Conservation (phyloP, 2,113 vertebrate species). For the human region GRCh38 chr4:15960001-15960500, state of each 20-base stretch:
- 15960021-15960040: fast-evolving
- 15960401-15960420: fast-evolving
- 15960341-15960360: background rate
- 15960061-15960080: background rate
- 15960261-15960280: background rate
- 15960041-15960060: too few relatives aligned
- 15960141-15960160: background rate
- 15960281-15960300: background rate
- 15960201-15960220: background rate
- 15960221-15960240: background rate
- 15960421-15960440: too few relatives aligned
- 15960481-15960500: background rate
- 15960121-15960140: background rate
- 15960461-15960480: background rate
- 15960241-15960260: background rate
- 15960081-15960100: fast-evolving
- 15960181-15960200: background rate
- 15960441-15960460: background rate
- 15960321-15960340: background rate
- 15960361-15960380: background rate
- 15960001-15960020: background rate
- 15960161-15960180: background rate
- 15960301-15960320: background rate
- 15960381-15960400: background rate
- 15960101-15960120: background rate